Conservation (phyloP, 2,888 invertebrate species). For the Chesias legatella region DNA sequence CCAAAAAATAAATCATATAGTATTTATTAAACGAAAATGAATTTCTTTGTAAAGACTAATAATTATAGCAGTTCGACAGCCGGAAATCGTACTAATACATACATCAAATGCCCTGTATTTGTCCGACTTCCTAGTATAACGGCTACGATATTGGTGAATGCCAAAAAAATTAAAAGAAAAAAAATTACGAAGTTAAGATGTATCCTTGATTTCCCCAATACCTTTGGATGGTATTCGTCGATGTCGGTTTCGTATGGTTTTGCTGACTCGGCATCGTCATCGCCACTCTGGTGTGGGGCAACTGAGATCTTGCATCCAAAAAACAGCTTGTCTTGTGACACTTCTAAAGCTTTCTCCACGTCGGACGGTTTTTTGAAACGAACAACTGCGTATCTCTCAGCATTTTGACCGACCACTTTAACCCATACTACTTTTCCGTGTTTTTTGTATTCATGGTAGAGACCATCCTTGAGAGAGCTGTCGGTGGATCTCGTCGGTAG, state of each 20-base stretch:
- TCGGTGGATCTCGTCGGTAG: constrained; percentile 94
- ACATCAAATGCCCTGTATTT: neutral
- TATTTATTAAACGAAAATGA: too few relatives aligned
- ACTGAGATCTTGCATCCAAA: constrained; percentile 99
- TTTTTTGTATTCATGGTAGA: constrained; percentile 99
- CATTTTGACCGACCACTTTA: constrained; percentile 94
- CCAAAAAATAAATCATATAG: too few relatives aligned
- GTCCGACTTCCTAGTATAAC: neutral
- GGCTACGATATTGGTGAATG: constrained; percentile 6
- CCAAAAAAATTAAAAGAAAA: constrained; percentile 15
- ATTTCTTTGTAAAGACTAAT: constrained; percentile 1
- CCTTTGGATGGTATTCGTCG: constrained; percentile 97
- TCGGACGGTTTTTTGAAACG: constrained; percentile 99
- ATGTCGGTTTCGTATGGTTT: constrained; percentile 96
- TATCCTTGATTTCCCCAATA: constrained; percentile 31
- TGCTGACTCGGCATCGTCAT: constrained; percentile 91
- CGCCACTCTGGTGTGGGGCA: constrained; percentile 94
- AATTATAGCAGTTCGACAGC: constrained; percentile 9
- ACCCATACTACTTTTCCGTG: constrained; percentile 98
- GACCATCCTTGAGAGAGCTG: constrained; percentile 97
- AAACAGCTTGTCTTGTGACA: constrained; percentile 97
- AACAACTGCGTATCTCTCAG: constrained; percentile 93
- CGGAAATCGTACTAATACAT: constrained; percentile 4
- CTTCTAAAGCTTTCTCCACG: constrained; percentile 96
- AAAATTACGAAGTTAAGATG: constrained; percentile 23